A percentile compares a stretch with the other conserved stretches of the same genome.
These are phyloP conservation scores for Platorchestia sp. DNA, from an alignment of 1,140 invertebrate species.

Conservation along the genomic window DNA sequence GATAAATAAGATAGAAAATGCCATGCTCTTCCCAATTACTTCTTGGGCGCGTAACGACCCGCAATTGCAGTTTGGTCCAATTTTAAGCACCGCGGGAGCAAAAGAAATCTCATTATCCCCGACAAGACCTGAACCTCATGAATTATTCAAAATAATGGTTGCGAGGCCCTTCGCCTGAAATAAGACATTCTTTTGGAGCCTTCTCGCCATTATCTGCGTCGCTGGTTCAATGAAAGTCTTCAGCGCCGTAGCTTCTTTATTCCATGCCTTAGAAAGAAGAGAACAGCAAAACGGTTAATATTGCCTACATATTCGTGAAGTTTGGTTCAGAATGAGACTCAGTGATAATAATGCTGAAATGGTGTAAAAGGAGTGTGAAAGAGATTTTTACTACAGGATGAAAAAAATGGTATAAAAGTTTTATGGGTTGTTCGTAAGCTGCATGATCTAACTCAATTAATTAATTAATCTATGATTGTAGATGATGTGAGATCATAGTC, in stretches of 20 bases:
- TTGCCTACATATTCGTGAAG: background rate
- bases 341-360: background rate
- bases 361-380: no score
- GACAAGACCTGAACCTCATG: background rate
- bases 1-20: background rate
- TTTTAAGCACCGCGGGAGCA: conserved; percentile 10
- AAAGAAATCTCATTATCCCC: conserved; percentile 10
- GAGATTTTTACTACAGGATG: no score
- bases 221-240: background rate
- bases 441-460: no score
- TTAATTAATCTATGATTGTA: no score
- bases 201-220: background rate
- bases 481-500: no score
- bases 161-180: background rate
- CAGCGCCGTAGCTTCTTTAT: background rate
- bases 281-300: background rate
- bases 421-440: no score
- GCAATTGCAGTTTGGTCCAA: background rate
- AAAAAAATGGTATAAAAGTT: no score
- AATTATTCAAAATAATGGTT: conserved; percentile 36
- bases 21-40: background rate
- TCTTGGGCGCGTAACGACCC: background rate
- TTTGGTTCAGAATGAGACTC: background rate
- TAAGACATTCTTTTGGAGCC: conserved; percentile 17
- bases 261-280: background rate